phyloP scores from a whole-genome alignment of 2,797 vertebrate genomes.

The Balearica regulorum region DNA sequence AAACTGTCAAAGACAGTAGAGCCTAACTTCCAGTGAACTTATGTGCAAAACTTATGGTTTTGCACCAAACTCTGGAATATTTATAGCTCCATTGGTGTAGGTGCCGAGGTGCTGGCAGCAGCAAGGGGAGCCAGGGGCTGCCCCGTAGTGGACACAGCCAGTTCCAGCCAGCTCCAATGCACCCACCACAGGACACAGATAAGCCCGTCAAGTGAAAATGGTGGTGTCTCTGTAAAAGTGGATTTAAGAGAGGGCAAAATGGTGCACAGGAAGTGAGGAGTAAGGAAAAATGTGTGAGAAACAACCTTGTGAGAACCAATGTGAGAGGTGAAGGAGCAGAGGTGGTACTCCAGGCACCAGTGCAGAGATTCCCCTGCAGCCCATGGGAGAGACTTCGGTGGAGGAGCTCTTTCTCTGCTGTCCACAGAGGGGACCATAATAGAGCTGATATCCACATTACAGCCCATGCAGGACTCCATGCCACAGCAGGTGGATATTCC shows the following conservation, averaged over 20 bases:
- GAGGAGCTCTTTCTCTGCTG: neutral
- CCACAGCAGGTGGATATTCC: neutral
- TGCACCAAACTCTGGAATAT: neutral
- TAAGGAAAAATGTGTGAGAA: neutral
- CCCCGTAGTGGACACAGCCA: too few relatives aligned
- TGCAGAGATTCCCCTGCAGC: neutral
- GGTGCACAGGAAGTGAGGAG: neutral
- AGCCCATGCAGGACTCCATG: neutral
- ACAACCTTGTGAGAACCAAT: neutral
- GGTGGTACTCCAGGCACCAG: neutral
- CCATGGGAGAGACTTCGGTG: rapidly evolving
- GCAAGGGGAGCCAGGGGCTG: rapidly evolving
- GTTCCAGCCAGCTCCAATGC: neutral
- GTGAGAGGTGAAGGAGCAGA: neutral
- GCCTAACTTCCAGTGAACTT: neutral
- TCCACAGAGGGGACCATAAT: rapidly evolving
- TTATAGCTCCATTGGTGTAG: neutral
- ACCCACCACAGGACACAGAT: neutral
- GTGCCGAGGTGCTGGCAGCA: neutral
- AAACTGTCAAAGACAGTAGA: neutral
- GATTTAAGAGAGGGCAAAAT: neutral
- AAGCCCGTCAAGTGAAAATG: neutral
- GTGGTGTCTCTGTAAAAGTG: neutral
- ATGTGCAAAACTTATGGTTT: neutral
- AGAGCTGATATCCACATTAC: neutral